Percentiles rank a stretch among this genome's conserved stretches.
Evolutionary conservation across 2,113 vertebrate species (phyloP).

Genomic region (Pygoscelis antarcticus): DNA sequence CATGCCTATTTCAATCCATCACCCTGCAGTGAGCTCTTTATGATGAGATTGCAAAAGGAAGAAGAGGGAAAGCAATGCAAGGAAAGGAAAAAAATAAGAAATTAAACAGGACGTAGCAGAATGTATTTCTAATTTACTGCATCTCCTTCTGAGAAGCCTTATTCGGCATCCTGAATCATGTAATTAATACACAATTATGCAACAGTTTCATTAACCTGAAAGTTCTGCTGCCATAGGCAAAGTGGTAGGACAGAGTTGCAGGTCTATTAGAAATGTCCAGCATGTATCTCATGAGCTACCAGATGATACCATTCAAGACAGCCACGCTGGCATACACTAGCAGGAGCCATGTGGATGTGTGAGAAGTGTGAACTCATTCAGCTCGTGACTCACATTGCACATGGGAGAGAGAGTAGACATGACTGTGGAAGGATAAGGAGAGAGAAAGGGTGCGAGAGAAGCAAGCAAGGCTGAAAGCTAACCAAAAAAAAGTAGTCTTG

Average conservation of each 20-base stretch:
- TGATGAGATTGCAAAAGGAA: background rate
- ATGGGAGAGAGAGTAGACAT: background rate
- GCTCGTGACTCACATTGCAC: background rate
- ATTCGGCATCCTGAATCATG: background rate
- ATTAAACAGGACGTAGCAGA: background rate
- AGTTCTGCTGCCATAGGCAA: background rate
- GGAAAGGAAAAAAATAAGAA: background rate
- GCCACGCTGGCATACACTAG: background rate
- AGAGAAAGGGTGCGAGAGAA: background rate
- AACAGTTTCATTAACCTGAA: background rate
- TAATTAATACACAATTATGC: background rate
- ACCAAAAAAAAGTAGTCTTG: background rate
- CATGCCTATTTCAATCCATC: background rate
- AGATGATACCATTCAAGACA: background rate
- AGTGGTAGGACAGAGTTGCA: background rate
- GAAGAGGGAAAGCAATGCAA: background rate
- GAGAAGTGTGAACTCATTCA: background rate
- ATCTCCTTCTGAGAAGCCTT: background rate
- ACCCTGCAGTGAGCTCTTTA: background rate
- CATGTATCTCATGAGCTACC: background rate
- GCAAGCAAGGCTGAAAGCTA: background rate
- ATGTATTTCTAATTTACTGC: background rate
- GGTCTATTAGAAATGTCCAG: background rate
- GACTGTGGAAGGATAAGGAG: background rate
- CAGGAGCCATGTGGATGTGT: background rate